Evolutionary conservation across 2,113 vertebrate species (phyloP).

Genomic region (Nyctereutes procyonoides): DNA sequence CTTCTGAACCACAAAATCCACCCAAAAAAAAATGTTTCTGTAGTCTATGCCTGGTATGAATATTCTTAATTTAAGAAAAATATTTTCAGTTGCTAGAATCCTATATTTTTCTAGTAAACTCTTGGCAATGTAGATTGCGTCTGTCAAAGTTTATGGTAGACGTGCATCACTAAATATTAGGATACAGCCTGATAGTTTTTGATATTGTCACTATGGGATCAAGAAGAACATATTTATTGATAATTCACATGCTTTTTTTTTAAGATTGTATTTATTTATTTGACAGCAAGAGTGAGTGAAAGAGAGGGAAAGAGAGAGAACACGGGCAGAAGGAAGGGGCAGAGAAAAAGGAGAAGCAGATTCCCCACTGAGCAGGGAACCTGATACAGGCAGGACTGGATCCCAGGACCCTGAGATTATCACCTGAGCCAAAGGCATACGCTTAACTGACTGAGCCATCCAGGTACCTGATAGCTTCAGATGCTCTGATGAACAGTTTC

Average conservation of each 20-base stretch:
- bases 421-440: too few relatives aligned
- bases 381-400: too few relatives aligned
- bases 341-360: too few relatives aligned
- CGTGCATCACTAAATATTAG: neutral
- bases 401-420: too few relatives aligned
- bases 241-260: too few relatives aligned
- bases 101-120: neutral
- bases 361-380: too few relatives aligned
- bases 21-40: neutral
- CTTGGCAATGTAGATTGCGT: conserved; percentile 33
- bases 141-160: conserved; percentile 1
- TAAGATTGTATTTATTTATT: too few relatives aligned
- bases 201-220: neutral
- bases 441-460: too few relatives aligned
- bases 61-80: conserved; percentile 53
- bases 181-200: neutral
- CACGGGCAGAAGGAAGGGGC: too few relatives aligned
- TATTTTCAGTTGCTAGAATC: conserved; percentile 36
- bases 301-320: too few relatives aligned
- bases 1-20: neutral
- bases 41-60: conserved; percentile 39
- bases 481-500: neutral
- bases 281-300: too few relatives aligned
- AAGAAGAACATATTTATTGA: neutral
- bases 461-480: neutral